Base-by-base conservation (phyloP, 2,113 vertebrate species). In the Saguinus imperator region DNA sequence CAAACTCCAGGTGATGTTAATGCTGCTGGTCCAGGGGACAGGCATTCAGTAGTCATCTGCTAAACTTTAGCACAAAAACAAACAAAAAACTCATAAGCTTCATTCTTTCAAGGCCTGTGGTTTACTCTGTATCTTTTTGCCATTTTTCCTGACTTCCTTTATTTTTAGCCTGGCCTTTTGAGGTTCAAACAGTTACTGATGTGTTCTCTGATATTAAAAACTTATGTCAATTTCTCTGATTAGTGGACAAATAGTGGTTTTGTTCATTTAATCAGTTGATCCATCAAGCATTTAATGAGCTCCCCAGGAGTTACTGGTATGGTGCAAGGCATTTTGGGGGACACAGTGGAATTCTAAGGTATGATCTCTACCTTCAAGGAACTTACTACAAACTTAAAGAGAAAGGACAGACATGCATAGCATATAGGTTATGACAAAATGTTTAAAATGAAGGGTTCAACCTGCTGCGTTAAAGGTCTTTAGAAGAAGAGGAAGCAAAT, bases 11-110 rank as follows among this genome's bases (percentile, higher is more conserved):
- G 11, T 8, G 18, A 35, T 12, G 11, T 0, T 0, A 14, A 9
- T 3, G 35, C 48, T 20, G 21, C 8, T 6, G 8, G 43, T 7
- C 35, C 61, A 35, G 0, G 2, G 0, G 25, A 48, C 21, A 61
- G 2, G n/a, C 3, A 6, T 8, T 16, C 40, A 40, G n/a, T 2
- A n/a, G 40, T 48, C 77, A 61, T 12, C 2, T 18, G 23, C 40
- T 32, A 20, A 66, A 32, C 3, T 25, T 13, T 0, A 50, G 25
- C 25, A 8, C 61, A 64, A 5, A 64, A 27, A 64, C 61, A 61
- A 5, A 61, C 23, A n/a, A 8, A 12, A n/a, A 45, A 6, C 32
- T 68, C 66, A 20, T 0, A 17, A 32, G 11, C 18, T 85, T 55
- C 14, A 27, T 52, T 52, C 43, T 37, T 82, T 32, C 2, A 2